Conservation (phyloP, 2,113 vertebrate genomes). For the Chaetura pelagica region DNA sequence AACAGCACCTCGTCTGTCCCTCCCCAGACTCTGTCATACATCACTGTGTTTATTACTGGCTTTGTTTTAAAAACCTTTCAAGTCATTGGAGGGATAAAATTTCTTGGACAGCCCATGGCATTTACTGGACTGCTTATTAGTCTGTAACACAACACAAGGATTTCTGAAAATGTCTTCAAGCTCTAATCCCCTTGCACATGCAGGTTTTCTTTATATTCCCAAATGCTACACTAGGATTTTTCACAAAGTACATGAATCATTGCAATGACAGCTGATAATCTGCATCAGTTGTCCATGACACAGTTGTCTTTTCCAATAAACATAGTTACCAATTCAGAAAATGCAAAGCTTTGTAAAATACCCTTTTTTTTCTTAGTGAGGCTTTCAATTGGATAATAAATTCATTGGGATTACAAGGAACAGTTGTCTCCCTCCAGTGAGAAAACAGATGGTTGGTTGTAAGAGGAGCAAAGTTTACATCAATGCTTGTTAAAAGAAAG, state of each 20-base stretch:
- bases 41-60: background rate
- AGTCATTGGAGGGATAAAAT: background rate
- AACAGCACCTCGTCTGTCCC: background rate
- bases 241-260: background rate
- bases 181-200: background rate
- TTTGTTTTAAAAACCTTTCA: background rate
- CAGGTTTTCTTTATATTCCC: background rate
- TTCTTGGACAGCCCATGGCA: background rate
- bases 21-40: background rate
- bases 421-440: background rate
- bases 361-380: background rate
- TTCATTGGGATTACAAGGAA: background rate
- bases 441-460: conserved; percentile 1
- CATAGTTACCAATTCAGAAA: background rate
- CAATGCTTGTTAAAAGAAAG: background rate
- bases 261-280: background rate
- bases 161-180: background rate
- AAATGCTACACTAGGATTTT: background rate
- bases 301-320: background rate
- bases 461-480: conserved; percentile 9
- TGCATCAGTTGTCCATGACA: background rate
- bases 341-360: background rate
- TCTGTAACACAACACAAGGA: background rate
- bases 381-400: background rate
- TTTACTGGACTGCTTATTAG: background rate